phyloP scores from a whole-genome alignment of 2,797 vertebrate genomes.

The Clarias pachynema region DNA sequence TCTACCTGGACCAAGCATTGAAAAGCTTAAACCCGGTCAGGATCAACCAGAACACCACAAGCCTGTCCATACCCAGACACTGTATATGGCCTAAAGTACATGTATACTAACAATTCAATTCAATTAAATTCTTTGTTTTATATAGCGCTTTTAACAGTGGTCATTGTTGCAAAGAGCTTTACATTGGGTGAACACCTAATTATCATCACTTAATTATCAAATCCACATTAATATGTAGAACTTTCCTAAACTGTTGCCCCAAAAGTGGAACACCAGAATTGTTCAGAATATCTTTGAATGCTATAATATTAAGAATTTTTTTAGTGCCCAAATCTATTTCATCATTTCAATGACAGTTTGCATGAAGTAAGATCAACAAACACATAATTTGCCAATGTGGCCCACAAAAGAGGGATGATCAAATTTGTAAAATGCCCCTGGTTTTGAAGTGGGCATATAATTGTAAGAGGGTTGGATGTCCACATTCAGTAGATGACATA shows the following conservation, averaged over 20 bases:
- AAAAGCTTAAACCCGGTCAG: neutral
- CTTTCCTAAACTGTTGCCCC: neutral
- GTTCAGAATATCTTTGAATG: neutral
- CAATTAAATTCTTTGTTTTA: too few relatives aligned
- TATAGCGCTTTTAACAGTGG: too few relatives aligned
- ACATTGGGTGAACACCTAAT: too few relatives aligned
- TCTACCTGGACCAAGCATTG: neutral
- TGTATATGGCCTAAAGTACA: neutral
- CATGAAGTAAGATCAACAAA: neutral
- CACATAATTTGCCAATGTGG: neutral
- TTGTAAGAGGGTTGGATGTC: neutral
- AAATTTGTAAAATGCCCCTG: neutral
- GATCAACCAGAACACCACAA: conserved; percentile 1
- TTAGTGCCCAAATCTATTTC: neutral
- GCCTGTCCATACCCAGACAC: neutral
- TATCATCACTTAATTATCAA: neutral
- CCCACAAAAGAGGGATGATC: neutral
- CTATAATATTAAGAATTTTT: neutral
- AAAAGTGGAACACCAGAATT: neutral
- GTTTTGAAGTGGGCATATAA: neutral
- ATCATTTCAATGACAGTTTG: neutral
- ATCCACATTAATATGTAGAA: neutral
- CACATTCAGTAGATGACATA: neutral
- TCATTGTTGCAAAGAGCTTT: too few relatives aligned
- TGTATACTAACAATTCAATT: too few relatives aligned